phyloP scores from a whole-genome alignment of 2,797 vertebrate genomes.

The Distichodus sexfasciatus region DNA sequence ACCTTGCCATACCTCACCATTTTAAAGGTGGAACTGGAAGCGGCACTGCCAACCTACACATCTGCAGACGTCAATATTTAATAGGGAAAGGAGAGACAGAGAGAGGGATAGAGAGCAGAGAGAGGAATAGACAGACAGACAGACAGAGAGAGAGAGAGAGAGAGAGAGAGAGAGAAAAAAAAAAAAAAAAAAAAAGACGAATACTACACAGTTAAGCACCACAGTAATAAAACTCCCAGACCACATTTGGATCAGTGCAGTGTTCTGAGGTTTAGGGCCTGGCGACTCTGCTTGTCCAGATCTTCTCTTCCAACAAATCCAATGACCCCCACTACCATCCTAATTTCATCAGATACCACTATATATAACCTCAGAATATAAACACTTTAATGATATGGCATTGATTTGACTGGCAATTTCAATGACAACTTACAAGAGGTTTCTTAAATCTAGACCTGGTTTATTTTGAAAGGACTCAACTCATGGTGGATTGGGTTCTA shows the following conservation, averaged over 20 bases:
- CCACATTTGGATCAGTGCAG: constrained; percentile 41
- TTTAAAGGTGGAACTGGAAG: not conserved
- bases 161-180: not conserved
- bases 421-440: not conserved
- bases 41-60: not conserved
- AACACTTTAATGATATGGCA: no score
- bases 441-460: not conserved
- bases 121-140: no score
- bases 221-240: constrained; percentile 33
- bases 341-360: not conserved
- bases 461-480: not conserved
- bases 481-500: not conserved
- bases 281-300: constrained; percentile 43
- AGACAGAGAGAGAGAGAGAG: not conserved
- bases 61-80: no score
- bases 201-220: constrained; percentile 27
- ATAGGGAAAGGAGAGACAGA: no score
- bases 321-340: not conserved
- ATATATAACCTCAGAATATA: not conserved
- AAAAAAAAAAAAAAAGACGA: constrained; percentile 16
- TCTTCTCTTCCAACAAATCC: constrained; percentile 17
- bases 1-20: not conserved
- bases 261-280: constrained; percentile 44
- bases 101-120: no score
- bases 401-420: not conserved